Base-by-base conservation (phyloP, 2,888 invertebrate species). In the Desoria tigrina region DNA sequence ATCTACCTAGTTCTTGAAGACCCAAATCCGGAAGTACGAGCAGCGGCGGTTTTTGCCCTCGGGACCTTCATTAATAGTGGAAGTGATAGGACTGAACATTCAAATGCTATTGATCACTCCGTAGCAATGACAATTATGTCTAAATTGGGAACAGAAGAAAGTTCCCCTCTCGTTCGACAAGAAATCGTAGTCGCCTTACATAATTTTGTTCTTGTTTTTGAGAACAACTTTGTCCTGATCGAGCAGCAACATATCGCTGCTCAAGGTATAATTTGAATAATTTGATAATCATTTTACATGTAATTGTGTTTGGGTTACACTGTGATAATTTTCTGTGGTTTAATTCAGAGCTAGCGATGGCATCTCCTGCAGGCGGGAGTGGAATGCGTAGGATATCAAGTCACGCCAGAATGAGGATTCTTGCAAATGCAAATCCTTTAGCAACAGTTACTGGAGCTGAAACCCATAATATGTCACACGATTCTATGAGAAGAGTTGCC, bases 11-110 rank as follows among this genome's bases (percentile, higher is more conserved):
- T 95, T 72, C 82, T 97, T 59, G 84, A 84, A 67, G 94, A 96
- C 82, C 84, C 86, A 1, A 86, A 88, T 51, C 93, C 97, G 1
- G 96, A 97, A 85, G 95, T 92, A 54, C 85, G 98, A 65, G 94
- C 96, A 14, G 92, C 96, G 1, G 90, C 92, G 53, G 94, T 96
- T 4, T 96, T 89, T 82, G 97, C 98, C 16, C 83, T 99, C 69
- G 98, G 97, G 71, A 91, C 95, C 24, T 95, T 94, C 81, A 88
- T 96, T 77, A 91, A 90, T 79, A 90, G 90, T 39, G 89, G 89
- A 49, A 85, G 85, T 27, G 88, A 90, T 79, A 87, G 94, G 76
- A 89, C 90, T 57, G 94, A 95, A 79, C 96, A 97, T 81, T 94
- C 94, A 50, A 93, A 92, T 81, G 91, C 90, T 79, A 91, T 96